Percentiles rank a stretch among this genome's conserved stretches.
phyloP scores from a whole-genome alignment of 2,797 vertebrate genomes.

The Gobio occitaniae region DNA sequence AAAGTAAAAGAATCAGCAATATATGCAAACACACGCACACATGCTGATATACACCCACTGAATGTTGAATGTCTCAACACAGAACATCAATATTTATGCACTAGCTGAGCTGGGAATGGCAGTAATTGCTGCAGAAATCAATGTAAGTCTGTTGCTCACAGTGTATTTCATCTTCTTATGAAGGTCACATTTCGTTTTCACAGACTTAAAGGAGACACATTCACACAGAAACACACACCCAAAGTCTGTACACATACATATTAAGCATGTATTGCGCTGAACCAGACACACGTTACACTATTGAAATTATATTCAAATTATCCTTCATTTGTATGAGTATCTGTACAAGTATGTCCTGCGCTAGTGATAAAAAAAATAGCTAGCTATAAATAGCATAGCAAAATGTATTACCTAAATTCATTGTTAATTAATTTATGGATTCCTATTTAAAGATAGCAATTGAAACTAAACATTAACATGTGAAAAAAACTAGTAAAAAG shows the following conservation, averaged over 20 bases:
- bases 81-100: constrained; percentile 77
- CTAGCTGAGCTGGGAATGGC: constrained; percentile 76
- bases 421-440: not conserved
- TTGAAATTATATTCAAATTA: not conserved
- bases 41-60: constrained; percentile 11
- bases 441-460: not conserved
- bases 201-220: constrained; percentile 57
- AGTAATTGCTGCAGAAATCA: constrained; percentile 73
- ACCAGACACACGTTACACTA: not conserved
- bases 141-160: constrained; percentile 74
- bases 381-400: not conserved
- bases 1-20: not conserved
- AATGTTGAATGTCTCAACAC: constrained; percentile 39
- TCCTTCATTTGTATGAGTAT: not conserved
- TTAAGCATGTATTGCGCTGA: not conserved
- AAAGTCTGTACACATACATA: not conserved
- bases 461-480: not conserved
- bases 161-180: constrained; percentile 73
- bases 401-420: not conserved
- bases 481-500: not conserved
- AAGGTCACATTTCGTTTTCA: constrained; percentile 76
- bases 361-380: not conserved
- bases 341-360: too few relatives aligned
- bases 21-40: constrained; percentile 25
- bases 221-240: constrained; percentile 36